Evolutionary conservation across 2,888 invertebrate species (phyloP), one percentile per base, ranked within the genome.

Genomic region (Pegoplata infirma): DNA sequence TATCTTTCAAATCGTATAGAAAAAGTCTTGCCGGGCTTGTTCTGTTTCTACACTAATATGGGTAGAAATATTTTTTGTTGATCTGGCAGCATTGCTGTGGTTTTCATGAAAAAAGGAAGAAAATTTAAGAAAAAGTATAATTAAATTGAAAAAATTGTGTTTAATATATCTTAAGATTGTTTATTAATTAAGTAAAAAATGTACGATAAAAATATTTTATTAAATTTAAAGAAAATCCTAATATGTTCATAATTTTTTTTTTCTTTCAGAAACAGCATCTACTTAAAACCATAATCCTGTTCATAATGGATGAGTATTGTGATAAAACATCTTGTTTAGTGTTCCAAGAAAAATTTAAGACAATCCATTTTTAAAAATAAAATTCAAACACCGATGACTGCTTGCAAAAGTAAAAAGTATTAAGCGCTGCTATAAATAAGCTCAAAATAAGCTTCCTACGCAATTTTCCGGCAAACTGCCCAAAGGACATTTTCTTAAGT

Each of bases 61-160:
- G n/a, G n/a, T n/a, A n/a, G n/a, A n/a, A n/a, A n/a, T n/a, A n/a
- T n/a, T n/a, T n/a, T n/a, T n/a, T n/a, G n/a, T n/a, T n/a, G 51
- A n/a, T 66, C 53, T 74, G 74, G 74, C 51, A 74, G 23, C 28
- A n/a, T 32, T 12, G 10, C n/a, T 23, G 17, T n/a, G 19, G 40
- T 49, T 53, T 53, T 58, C 53, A 40, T n/a, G 12, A 47, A n/a
- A 21, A 28, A 59, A 68, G 55, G 32, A 68, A 59, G 61, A 10
- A 10, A 68, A 63, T 19, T 12, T 8, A 49, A 53, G 14, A 16
- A n/a, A n/a, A 64, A 10, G 63, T n/a, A 46, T 23, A 25, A 44
- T 16, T 25, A 23, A n/a, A 55, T 51, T 44, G 17, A 21, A 21
- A 21, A 40, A 21, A 40, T 23, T 21, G 10, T 14, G 6, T 8